Evolutionary conservation across 2,797 vertebrate species (phyloP), one percentile per base, ranked within the genome.

Genomic region (Ctenopoma kingsleyae): DNA sequence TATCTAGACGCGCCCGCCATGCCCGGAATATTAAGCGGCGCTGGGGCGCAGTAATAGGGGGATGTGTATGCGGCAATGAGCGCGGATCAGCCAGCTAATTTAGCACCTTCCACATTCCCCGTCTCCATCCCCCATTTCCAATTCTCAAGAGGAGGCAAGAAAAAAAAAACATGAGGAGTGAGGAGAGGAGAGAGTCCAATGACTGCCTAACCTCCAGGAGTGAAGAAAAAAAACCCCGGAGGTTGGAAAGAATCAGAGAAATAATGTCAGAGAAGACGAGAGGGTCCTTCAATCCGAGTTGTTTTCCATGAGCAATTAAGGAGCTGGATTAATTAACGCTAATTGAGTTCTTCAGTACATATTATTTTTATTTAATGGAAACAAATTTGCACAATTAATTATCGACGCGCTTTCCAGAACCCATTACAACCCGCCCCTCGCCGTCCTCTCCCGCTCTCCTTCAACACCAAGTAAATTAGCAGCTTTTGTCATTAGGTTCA

Each of bases 11-110:
- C 85, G 94, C 91, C 93, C 95, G 94, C 96, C 96, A 96, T 96
- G 97, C 96, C 94, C 95, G 87, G 96, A 97, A 97, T 97, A 96
- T 96, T 96, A 98, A 97, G 94, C 94, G 95, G 85, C 80, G 84
- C 82, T 5, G 74, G 80, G 94, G 94, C 93, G 92, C 94, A 79
- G 96, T 98, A 99, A 98, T 98, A 81, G 96, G 95, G 95, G 96
- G 96, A 96, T 96, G 96, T 97, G 96, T 96, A 97, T 98, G 97
- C 96, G 90, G 96, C 96, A 95, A 96, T 97, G 96, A 98, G 97
- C 95, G 95, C 95, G 96, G 97, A 98, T 97, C 97, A 98, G 96
- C 95, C 95, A 96, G 97, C 97, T 98, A 98, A 98, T 90, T 91
- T 90, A 91, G 84, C 96, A 96, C 96, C 96, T 97, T 95, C 96